A percentile compares a stretch with the other conserved stretches of the same genome.
phyloP scores from a whole-genome alignment of 2,888 invertebrate species.

The Adelphocoris suturalis region DNA sequence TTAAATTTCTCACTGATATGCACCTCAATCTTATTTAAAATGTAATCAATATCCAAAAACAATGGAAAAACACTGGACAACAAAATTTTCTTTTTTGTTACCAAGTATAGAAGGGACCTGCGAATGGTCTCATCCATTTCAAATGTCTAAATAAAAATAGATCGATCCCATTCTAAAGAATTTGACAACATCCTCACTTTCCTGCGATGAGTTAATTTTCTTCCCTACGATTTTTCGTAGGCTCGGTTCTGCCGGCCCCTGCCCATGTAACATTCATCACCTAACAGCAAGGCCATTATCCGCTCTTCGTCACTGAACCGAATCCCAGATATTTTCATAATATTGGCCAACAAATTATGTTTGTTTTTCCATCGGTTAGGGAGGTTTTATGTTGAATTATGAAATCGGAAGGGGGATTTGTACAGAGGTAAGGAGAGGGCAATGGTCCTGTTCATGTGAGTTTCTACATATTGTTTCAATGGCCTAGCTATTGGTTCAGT shows the following conservation, averaged over 20 bases:
- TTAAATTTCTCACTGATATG: too few relatives aligned
- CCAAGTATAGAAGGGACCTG: too few relatives aligned
- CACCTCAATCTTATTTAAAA: too few relatives aligned
- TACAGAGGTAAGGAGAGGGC: not conserved
- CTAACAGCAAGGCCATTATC: not conserved
- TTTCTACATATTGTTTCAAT: not conserved
- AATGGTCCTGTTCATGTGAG: not conserved
- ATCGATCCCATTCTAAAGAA: too few relatives aligned
- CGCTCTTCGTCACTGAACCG: constrained; percentile 1
- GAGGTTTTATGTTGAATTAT: not conserved
- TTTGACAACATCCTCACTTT: too few relatives aligned
- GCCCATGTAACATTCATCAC: not conserved
- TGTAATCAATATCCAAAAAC: too few relatives aligned
- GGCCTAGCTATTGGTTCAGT: not conserved
- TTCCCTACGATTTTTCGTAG: too few relatives aligned
- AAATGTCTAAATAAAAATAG: too few relatives aligned
- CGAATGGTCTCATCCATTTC: too few relatives aligned
- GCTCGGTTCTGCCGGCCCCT: not conserved
- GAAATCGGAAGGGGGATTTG: not conserved
- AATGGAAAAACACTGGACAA: too few relatives aligned
- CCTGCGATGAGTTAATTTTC: too few relatives aligned
- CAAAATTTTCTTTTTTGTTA: too few relatives aligned
- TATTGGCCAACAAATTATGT: constrained; percentile 20
- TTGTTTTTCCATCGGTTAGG: not conserved
- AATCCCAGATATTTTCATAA: not conserved